Percentiles rank a stretch among this genome's conserved stretches.
These are phyloP conservation scores for Dysmachus trigonus DNA, from an alignment of 2,888 invertebrate species.

Conservation along the genomic window DNA sequence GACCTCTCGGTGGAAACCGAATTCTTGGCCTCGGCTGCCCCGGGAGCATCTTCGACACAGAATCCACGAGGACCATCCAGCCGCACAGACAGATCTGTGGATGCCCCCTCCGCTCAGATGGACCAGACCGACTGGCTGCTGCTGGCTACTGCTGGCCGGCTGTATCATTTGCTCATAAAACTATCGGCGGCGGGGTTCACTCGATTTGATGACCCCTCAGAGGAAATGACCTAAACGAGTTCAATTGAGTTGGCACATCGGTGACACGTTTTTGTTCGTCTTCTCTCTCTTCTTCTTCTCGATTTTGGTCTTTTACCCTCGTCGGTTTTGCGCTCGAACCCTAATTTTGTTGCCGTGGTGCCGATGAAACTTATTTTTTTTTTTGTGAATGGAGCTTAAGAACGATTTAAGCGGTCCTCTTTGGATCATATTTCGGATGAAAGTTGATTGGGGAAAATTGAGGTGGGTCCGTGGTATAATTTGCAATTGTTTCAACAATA, in stretches of 20 bases:
- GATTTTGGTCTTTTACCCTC: not conserved
- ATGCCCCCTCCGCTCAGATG: not conserved
- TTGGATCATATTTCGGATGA: not conserved
- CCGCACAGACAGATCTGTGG: not conserved
- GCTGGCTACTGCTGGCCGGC: too few species aligned
- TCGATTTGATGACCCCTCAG: slow-evolving; percentile 42
- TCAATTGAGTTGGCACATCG: slow-evolving; percentile 31
- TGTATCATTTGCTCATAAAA: not conserved
- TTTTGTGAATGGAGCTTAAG: not conserved
- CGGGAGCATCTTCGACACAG: not conserved
- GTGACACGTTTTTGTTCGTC: slow-evolving; percentile 17
- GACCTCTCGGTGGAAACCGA: not conserved
- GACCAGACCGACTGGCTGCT: not conserved
- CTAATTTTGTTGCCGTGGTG: not conserved
- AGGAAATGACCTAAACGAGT: slow-evolving; percentile 47
- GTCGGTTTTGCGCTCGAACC: not conserved
- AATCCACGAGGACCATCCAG: not conserved
- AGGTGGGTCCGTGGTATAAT: not conserved
- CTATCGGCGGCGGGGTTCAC: slow-evolving; percentile 10
- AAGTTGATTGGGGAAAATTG: not conserved
- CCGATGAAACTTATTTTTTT: not conserved
- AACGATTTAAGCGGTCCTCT: not conserved
- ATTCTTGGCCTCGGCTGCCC: not conserved
- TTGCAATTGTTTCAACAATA: not conserved
- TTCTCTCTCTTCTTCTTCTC: not conserved